Evolutionary conservation across 2,888 invertebrate genomes (phyloP), one percentile per base, ranked within the genome.

Genomic region (Hyles lineata): DNA sequence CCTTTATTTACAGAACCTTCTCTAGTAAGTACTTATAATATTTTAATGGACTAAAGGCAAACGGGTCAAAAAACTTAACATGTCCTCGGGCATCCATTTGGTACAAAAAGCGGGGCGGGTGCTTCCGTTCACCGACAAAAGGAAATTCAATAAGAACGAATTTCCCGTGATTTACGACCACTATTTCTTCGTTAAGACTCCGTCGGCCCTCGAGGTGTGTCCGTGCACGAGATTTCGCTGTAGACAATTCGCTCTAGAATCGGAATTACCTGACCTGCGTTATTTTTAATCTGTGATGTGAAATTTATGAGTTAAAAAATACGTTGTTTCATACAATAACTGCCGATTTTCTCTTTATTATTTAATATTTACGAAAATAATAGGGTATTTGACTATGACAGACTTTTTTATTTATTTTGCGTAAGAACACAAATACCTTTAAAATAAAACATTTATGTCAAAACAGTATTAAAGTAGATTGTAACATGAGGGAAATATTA

Each of bases 131-230:
- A 79, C 89, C 88, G 88, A 90, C 89, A 87, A 90, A 90, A 91
- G 93, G 91, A 94, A 94, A 94, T 94, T 94, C 93, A 93, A 94
- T 94, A 93, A 93, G 92, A 90, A 89, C 88, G 92, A 93, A 92
- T 93, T 93, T 93, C 90, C 92, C 87, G 86, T 92, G 92, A 94
- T 94, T 94, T 93, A 94, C 93, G 90, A 86, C 89, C 91, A 93
- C 94, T 93, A 94, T 93, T 93, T 94, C 88, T 93, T 93, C 93
- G 93, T 94, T 94, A 92, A 89, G 91, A 86, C 87, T 88, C 86
- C 85, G 85, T 74, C 76, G 82, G 84, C 85, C 87, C 89, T 89
- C 88, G 88, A 92, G 92, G 90, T 91, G 90, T 90, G 87, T 85
- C 85, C 82, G 86, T 84, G 87, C 83, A 85, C 83, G 82, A 84